Evolutionary conservation across 53 echinoderm and acorn worm genomes (phyloP), one percentile per base, ranked within the genome.

Genomic region (Antedon mediterranea): DNA sequence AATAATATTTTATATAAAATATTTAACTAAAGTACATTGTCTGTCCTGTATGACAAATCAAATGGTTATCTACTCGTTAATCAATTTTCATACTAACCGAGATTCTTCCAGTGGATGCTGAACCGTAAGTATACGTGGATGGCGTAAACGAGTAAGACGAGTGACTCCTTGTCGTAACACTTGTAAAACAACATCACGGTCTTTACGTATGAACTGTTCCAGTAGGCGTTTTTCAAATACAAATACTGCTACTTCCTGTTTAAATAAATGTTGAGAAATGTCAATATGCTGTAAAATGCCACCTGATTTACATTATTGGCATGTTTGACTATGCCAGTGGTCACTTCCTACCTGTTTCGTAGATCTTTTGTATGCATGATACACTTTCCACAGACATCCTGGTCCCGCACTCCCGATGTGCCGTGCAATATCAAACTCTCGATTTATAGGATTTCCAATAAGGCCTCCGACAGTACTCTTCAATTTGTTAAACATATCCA

Each of bases 31-130:
- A n/a, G n/a, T n/a, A n/a, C n/a, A n/a, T n/a, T n/a, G n/a, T n/a
- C n/a, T n/a, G n/a, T n/a, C n/a, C n/a, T n/a, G n/a, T n/a, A n/a
- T n/a, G n/a, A n/a, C n/a, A n/a, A n/a, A n/a, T n/a, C n/a, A 37
- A 37, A 11, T 37, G 37, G 37, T 37, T 37, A 37, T 37, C n/a
- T n/a, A n/a, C n/a, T n/a, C n/a, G n/a, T n/a, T n/a, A n/a, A n/a
- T n/a, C n/a, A n/a, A n/a, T n/a, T n/a, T 30, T 32, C 9, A 4
- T 72, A 9, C 78, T 31, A 72, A 94, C 94, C 94, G 91, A 37
- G 91, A 89, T 75, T 94, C 94, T 74, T 94, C 94, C 57, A 94
- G 75, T 37, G 94, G 91, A 76, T 91, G 91, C 74, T 94, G 91
- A 4, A 94, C 85, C 27, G 88, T 88, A 71, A 91, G 82, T 13